These are phyloP conservation scores for Amphiprion clarkii DNA, from an alignment of 2,797 vertebrate species.

Conservation along the genomic window DNA sequence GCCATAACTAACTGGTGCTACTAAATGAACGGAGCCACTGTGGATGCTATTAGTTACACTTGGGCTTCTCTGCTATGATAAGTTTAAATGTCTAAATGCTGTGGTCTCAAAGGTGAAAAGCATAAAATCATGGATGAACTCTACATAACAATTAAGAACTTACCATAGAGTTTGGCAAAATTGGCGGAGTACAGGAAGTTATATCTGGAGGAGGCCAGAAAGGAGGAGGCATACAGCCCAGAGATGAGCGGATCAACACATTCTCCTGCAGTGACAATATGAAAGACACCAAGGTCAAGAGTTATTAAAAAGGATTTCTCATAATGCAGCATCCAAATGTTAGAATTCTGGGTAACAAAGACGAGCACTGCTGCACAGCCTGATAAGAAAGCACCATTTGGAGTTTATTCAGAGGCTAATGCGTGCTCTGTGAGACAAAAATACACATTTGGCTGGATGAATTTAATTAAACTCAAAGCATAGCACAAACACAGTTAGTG, in stretches of 20 bases:
- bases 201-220: constrained; percentile 95
- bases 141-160: constrained; percentile 63
- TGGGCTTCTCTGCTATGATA: not conserved
- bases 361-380: constrained; percentile 13
- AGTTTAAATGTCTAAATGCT: not conserved
- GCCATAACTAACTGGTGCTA: not conserved
- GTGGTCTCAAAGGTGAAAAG: not conserved
- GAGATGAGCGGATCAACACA: constrained; percentile 91
- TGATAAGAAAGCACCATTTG: constrained; percentile 35
- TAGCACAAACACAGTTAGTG: constrained; percentile 9
- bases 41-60: not conserved
- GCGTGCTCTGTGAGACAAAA: constrained; percentile 2
- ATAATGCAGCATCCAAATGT: constrained; percentile 16
- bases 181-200: constrained; percentile 93
- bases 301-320: not conserved
- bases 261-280: constrained; percentile 71
- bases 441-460: not conserved
- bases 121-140: not conserved
- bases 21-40: not conserved
- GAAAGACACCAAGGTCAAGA: constrained; percentile 5
- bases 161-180: constrained; percentile 95
- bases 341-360: constrained; percentile 12
- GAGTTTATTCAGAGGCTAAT: constrained; percentile 28
- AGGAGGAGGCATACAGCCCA: constrained; percentile 91
- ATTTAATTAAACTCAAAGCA: constrained; percentile 27